Conservation (phyloP, 2,113 vertebrate species). For the Bos javanicus region DNA sequence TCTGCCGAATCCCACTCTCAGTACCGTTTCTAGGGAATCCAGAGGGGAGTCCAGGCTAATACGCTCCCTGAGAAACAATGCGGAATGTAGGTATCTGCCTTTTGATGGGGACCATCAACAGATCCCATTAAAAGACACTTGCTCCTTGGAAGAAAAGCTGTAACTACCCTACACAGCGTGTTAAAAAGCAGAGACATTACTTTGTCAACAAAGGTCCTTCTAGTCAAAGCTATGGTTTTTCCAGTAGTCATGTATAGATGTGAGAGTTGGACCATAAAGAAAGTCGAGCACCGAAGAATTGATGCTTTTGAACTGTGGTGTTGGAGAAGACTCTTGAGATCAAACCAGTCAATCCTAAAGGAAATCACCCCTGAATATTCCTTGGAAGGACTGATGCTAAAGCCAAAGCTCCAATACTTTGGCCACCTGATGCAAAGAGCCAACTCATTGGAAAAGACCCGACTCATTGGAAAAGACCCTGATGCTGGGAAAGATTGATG, state of each 20-base stretch:
- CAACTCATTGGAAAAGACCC: neutral
- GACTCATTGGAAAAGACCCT: neutral
- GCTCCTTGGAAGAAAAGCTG: neutral
- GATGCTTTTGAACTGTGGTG: neutral
- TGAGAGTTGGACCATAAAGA: neutral
- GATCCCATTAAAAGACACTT: neutral
- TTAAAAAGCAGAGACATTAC: neutral
- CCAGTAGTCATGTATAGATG: neutral
- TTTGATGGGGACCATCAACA: neutral
- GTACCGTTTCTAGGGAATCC: neutral
- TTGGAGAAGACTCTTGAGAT: neutral
- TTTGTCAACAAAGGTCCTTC: neutral
- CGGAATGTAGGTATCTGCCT: neutral
- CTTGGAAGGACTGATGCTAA: neutral
- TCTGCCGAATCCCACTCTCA: neutral
- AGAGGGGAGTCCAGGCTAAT: neutral
- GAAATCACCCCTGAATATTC: neutral
- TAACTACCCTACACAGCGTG: neutral
- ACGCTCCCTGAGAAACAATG: neutral
- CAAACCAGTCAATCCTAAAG: neutral
- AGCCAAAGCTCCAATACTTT: neutral
- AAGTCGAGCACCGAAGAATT: rapidly evolving
- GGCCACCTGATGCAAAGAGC: neutral
- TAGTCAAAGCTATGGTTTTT: neutral
- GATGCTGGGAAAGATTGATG: neutral